A percentile compares a stretch with the other conserved stretches of the same genome.
Evolutionary conservation across 2,113 vertebrate genomes (phyloP).

Genomic region (Salminus brasiliensis): DNA sequence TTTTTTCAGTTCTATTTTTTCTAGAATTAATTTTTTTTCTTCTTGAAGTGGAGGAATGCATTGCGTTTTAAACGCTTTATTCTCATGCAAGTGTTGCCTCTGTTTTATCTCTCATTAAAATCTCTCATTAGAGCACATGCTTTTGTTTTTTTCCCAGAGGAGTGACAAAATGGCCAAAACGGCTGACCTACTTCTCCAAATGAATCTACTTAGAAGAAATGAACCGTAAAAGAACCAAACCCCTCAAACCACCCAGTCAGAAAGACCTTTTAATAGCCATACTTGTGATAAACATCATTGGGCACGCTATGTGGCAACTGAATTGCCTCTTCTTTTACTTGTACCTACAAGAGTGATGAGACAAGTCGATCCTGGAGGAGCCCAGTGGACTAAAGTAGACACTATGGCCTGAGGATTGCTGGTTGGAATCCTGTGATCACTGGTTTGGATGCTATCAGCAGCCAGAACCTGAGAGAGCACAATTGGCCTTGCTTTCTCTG

Average conservation of each 20-base stretch:
- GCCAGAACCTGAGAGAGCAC: no score
- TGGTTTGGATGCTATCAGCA: no score
- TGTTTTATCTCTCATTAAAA: not conserved
- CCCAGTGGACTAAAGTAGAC: no score
- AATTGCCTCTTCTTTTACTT: conserved; percentile 26
- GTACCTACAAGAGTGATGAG: conserved; percentile 7
- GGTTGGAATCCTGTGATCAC: no score
- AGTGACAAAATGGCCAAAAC: not conserved
- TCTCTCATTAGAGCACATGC: not conserved
- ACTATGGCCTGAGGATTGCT: no score
- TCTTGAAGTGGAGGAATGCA: not conserved
- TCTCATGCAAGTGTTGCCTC: conserved; percentile 1
- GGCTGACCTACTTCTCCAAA: conserved; percentile 24
- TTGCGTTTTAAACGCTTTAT: conserved; percentile 3
- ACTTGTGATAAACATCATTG: not conserved
- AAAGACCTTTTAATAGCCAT: conserved; percentile 18
- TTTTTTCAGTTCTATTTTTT: not conserved
- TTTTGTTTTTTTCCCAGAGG: not conserved
- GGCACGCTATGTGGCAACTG: conserved; percentile 2
- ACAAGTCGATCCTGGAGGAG: not conserved
- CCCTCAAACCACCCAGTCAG: not conserved
- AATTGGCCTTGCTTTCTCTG: no score
- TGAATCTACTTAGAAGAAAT: conserved; percentile 8
- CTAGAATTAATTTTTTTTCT: not conserved
- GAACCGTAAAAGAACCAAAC: conserved; percentile 6